Conservation (phyloP, 2,888 invertebrate species). For the Clostera curtula region DNA sequence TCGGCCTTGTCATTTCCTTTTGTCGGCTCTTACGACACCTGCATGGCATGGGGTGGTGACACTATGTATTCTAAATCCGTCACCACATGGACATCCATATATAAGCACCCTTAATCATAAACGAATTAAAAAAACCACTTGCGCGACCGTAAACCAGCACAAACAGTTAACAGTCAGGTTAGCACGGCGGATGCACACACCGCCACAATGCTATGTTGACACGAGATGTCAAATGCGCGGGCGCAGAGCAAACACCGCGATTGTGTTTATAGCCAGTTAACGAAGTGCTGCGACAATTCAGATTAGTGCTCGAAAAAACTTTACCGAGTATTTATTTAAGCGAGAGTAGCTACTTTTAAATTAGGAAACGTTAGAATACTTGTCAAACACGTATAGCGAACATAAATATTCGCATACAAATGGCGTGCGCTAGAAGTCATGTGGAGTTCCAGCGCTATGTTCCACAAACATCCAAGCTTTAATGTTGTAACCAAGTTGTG, state of each 20-base stretch:
- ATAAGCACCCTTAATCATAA: too few species aligned
- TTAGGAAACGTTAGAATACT: conserved; percentile 16
- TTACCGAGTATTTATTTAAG: conserved; percentile 52
- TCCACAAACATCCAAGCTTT: too few species aligned
- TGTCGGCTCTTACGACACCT: too few species aligned
- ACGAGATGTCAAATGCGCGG: conserved; percentile 55
- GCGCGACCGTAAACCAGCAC: conserved; percentile 35
- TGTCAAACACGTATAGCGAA: conserved; percentile 27
- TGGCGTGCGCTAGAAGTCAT: too few species aligned
- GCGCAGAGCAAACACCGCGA: conserved; percentile 60
- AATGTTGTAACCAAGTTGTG: too few species aligned
- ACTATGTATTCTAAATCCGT: too few species aligned
- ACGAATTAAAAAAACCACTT: conserved; percentile 14
- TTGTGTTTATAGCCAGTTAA: conserved; percentile 75
- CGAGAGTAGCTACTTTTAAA: conserved; percentile 66
- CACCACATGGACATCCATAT: background rate
- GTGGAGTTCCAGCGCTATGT: too few species aligned
- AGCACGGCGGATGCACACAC: conserved; percentile 51
- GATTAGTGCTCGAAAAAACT: conserved; percentile 67
- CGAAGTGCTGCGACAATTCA: conserved; percentile 63
- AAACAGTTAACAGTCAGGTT: conserved; percentile 60
- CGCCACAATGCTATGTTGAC: conserved; percentile 53
- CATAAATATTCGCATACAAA: too few species aligned
- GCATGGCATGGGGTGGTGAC: too few species aligned
- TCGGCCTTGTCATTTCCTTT: conserved; percentile 5